phyloP scores from a whole-genome alignment of 2,797 vertebrate species.

The Lophotriccus pileatus region DNA sequence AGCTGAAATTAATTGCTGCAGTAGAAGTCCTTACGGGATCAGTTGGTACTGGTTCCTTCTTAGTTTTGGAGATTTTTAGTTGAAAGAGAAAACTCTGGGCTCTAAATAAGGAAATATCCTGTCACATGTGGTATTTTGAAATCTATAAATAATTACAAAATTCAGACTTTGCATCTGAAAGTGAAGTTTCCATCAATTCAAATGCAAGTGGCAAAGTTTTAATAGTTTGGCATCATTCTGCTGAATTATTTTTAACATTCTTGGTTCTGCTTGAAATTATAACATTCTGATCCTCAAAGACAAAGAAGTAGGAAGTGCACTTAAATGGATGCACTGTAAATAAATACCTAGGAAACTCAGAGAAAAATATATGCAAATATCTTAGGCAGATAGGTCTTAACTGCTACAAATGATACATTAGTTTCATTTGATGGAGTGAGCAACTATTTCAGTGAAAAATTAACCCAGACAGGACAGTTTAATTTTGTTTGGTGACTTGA shows the following conservation, averaged over 20 bases:
- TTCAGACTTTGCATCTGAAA: constrained; percentile 61
- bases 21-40: neutral
- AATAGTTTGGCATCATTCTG: neutral
- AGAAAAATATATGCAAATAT: neutral
- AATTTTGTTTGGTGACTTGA: neutral
- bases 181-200: neutral
- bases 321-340: neutral
- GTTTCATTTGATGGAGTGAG: neutral
- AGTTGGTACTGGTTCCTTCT: neutral
- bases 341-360: neutral
- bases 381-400: neutral
- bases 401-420: neutral
- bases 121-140: constrained; percentile 83
- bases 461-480: neutral
- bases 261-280: neutral
- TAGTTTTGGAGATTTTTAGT: constrained; percentile 61
- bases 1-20: neutral
- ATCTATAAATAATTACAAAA: constrained; percentile 74
- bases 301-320: neutral
- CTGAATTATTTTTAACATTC: neutral
- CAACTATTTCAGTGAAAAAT: neutral
- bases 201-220: neutral
- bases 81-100: constrained; percentile 67
- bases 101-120: constrained; percentile 83
- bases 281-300: neutral